Conservation (phyloP, 2,888 invertebrate species). For the Troides oblongomaculatus region DNA sequence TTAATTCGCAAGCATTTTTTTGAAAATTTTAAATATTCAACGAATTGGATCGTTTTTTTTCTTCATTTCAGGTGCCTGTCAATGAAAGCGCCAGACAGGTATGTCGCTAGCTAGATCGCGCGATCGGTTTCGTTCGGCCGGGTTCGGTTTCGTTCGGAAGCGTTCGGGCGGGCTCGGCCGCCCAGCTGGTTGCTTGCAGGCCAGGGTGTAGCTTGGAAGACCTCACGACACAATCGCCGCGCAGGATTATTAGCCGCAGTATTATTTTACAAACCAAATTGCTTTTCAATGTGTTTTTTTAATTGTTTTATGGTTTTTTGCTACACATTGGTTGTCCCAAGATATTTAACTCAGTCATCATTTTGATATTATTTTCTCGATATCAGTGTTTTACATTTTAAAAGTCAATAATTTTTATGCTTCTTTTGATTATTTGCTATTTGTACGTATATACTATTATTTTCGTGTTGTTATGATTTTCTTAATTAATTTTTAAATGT, state of each 20-base stretch:
- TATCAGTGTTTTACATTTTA: conserved; percentile 36
- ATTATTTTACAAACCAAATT: conserved; percentile 71
- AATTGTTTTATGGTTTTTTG: conserved; percentile 47
- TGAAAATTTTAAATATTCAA: conserved; percentile 79
- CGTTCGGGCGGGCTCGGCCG: conserved; percentile 68
- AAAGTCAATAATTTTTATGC: conserved; percentile 46
- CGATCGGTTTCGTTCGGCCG: conserved; percentile 74
- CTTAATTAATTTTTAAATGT: conserved; percentile 53
- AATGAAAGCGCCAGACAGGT: conserved; percentile 88
- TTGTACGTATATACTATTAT: conserved; percentile 55
- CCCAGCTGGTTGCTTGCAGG: conserved; percentile 60
- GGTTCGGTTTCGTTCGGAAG: conserved; percentile 71
- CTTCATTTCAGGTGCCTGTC: conserved; percentile 87
- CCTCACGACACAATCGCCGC: conserved; percentile 75
- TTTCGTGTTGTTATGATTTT: conserved; percentile 70
- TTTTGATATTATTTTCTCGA: conserved; percentile 46
- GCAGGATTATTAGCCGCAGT: conserved; percentile 71
- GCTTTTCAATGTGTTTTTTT: conserved; percentile 76
- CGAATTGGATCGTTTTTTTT: conserved; percentile 83
- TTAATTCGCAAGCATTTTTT: conserved; percentile 49
- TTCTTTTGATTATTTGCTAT: conserved; percentile 58
- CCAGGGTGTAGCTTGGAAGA: conserved; percentile 76
- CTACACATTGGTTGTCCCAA: conserved; percentile 38
- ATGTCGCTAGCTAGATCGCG: conserved; percentile 77
- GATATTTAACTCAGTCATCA: conserved; percentile 42